Percentiles rank a stretch among this genome's conserved stretches.
Conservation (phyloP, 92 coral and sea anemone species). For the Porites rus region DNA sequence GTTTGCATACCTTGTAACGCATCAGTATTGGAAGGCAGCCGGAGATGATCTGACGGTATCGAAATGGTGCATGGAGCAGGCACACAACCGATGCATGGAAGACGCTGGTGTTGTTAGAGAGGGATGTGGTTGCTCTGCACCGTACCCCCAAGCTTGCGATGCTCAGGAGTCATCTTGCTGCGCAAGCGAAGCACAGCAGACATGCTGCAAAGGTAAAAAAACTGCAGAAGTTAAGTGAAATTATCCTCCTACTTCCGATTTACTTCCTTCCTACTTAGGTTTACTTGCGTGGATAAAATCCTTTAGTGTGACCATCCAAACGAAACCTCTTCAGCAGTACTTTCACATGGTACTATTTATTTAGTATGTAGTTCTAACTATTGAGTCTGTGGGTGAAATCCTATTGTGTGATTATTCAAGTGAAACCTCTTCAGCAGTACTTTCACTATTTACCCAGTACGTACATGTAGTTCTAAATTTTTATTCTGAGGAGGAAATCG, state of each 20-base stretch:
- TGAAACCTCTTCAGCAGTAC: too few species aligned
- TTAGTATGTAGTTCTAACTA: too few species aligned
- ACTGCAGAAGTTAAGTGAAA: background rate
- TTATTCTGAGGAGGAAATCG: too few species aligned
- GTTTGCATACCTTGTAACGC: constrained; percentile 62
- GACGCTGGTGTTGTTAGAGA: constrained; percentile 75
- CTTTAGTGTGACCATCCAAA: too few species aligned
- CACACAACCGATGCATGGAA: constrained; percentile 64
- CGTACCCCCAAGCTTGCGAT: constrained; percentile 68
- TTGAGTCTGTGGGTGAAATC: too few species aligned
- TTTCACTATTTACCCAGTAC: too few species aligned
- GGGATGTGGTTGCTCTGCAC: constrained; percentile 87
- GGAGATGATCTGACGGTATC: constrained; percentile 86
- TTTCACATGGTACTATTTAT: too few species aligned
- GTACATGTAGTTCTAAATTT: too few species aligned
- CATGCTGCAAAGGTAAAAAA: constrained; percentile 86
- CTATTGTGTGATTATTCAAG: too few species aligned
- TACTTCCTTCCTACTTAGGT: background rate
- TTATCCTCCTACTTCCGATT: background rate
- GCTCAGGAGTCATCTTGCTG: constrained; percentile 73
- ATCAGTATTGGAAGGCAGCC: constrained; percentile 86
- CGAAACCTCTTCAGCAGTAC: too few species aligned
- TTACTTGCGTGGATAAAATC: too few species aligned
- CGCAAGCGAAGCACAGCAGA: constrained; percentile 44
- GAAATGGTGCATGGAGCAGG: constrained; percentile 78